phyloP scores from a whole-genome alignment of 2,797 vertebrate species.

The Heliangelus exortis region DNA sequence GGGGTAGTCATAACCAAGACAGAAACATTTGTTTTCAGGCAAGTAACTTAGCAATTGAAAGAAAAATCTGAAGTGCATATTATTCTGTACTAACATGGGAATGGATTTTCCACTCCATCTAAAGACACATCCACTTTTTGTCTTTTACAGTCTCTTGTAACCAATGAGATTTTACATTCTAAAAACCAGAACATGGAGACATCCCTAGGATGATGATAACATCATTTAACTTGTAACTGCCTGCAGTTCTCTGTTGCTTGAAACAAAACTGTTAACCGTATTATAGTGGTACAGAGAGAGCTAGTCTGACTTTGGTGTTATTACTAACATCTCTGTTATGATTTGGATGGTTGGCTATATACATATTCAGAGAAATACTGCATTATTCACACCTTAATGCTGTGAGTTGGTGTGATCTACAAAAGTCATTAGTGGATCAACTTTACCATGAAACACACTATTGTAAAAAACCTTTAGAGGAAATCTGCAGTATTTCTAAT shows the following conservation, averaged over 20 bases:
- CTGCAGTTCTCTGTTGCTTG: background rate
- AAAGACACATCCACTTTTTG: background rate
- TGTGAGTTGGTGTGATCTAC: background rate
- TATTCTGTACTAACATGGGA: background rate
- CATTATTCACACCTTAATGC: background rate
- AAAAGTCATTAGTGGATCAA: background rate
- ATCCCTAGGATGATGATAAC: background rate
- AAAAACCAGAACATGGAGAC: background rate
- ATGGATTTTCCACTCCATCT: background rate
- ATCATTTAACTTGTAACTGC: background rate
- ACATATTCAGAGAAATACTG: background rate
- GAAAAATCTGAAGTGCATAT: background rate
- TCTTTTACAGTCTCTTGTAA: background rate
- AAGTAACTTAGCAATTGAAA: background rate
- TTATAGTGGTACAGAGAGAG: background rate
- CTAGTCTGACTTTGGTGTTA: background rate
- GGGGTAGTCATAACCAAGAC: background rate
- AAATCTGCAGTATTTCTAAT: background rate
- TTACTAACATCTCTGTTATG: background rate
- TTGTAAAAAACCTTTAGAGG: background rate
- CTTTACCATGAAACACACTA: background rate
- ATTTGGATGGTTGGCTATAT: background rate
- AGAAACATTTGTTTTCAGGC: background rate
- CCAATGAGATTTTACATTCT: background rate
- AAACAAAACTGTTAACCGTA: background rate